These are phyloP conservation scores for Takifugu rubripes DNA, from an alignment of 2,797 vertebrate genomes.

Conservation along the genomic window DNA sequence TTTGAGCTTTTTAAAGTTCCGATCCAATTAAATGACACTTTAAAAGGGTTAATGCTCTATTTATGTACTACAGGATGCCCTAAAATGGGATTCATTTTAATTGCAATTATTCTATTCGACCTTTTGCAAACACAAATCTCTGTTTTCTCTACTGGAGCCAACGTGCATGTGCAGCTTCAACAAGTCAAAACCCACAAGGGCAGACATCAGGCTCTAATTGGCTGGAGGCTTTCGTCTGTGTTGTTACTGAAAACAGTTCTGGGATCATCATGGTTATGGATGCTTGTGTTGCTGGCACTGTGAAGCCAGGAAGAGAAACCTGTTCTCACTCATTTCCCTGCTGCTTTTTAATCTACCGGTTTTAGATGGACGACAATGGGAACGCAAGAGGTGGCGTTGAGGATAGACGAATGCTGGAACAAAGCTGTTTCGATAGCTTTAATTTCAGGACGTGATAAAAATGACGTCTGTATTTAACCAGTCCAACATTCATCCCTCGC, in stretches of 20 bases:
- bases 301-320: background rate
- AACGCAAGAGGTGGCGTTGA: background rate
- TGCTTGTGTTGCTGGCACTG: conserved; percentile 13
- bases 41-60: too few species aligned
- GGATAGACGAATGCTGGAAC: background rate
- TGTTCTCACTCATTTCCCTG: background rate
- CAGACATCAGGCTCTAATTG: conserved; percentile 31
- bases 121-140: background rate
- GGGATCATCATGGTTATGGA: conserved; percentile 28
- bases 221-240: conserved; percentile 8
- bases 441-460: conserved; percentile 6
- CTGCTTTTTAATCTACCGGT: background rate
- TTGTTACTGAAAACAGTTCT: conserved; percentile 27
- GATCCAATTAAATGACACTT: too few species aligned
- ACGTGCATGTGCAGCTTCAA: background rate
- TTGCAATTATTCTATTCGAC: background rate
- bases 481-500: conserved; percentile 15
- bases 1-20: too few species aligned
- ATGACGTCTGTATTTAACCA: conserved; percentile 23
- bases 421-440: background rate
- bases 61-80: too few species aligned
- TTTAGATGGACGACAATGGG: background rate
- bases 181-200: conserved; percentile 47
- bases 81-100: too few species aligned
- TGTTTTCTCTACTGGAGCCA: conserved; percentile 7